Conservation (phyloP, 2,888 invertebrate genomes). For the Labia minor region DNA sequence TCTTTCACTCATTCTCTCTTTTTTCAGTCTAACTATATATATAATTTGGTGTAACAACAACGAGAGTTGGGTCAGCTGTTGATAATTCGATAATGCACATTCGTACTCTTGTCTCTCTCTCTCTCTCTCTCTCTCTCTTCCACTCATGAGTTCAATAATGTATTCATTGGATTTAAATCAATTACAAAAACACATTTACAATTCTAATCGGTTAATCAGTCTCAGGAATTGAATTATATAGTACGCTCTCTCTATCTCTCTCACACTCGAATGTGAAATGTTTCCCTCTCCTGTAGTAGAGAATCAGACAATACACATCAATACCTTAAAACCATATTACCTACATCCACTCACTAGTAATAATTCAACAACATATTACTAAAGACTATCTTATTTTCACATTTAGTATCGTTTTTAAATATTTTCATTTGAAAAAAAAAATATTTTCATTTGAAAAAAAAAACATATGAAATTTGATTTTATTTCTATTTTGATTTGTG, state of each 20-base stretch:
- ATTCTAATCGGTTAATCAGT: conserved; percentile 13
- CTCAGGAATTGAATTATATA: conserved; percentile 5
- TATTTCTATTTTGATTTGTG: too few relatives aligned
- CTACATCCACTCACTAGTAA: too few relatives aligned
- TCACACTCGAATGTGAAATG: not conserved
- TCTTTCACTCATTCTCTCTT: too few relatives aligned
- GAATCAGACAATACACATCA: too few relatives aligned
- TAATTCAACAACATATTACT: too few relatives aligned
- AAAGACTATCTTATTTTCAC: too few relatives aligned
- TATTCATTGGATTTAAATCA: conserved; percentile 13
- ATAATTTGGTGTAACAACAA: not conserved
- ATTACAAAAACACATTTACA: conserved; percentile 13
- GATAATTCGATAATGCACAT: not conserved
- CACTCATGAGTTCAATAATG: not conserved
- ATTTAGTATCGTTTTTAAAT: too few relatives aligned
- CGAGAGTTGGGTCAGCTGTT: not conserved
- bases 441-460: too few relatives aligned
- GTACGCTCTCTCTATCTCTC: not conserved
- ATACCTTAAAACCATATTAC: too few relatives aligned
- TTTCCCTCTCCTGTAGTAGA: not conserved
- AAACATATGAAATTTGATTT: too few relatives aligned
- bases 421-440: too few relatives aligned
- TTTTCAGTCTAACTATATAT: too few relatives aligned
- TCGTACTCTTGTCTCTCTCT: not conserved
- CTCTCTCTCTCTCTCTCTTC: not conserved